Conservation (phyloP, 2,113 vertebrate species). For the Campylomormyrus tamandua region DNA sequence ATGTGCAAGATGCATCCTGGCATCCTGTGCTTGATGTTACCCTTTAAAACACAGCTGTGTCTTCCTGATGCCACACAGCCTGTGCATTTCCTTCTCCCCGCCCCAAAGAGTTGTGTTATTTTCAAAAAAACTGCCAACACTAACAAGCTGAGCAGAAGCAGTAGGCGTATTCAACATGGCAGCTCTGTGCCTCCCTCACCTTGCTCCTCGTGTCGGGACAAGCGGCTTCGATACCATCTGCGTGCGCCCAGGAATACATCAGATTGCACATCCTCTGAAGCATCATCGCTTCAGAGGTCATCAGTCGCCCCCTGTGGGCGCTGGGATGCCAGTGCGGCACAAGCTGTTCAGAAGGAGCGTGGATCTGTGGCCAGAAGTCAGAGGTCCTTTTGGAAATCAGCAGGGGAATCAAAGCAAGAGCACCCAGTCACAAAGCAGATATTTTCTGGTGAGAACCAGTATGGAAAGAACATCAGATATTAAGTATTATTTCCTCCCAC, state of each 20-base stretch:
- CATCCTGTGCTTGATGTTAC: background rate
- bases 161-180: background rate
- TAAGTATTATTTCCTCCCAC: background rate
- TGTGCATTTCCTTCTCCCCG: background rate
- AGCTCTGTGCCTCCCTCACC: background rate
- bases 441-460: background rate
- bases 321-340: background rate
- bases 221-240: background rate
- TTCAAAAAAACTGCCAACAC: background rate
- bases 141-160: background rate
- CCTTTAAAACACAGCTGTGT: background rate
- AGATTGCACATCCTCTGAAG: background rate
- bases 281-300: background rate
- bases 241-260: background rate
- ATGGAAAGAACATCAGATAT: background rate
- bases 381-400: background rate
- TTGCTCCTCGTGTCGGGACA: background rate
- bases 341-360: background rate
- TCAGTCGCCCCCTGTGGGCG: background rate
- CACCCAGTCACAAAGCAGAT: background rate
- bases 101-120: background rate
- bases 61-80: background rate
- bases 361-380: background rate
- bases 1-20: background rate
- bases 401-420: background rate